A percentile compares a stretch with the other conserved stretches of the same genome.
These are phyloP conservation scores for Serrognathus titanus DNA, from an alignment of 2,888 invertebrate genomes.

Conservation along the genomic window DNA sequence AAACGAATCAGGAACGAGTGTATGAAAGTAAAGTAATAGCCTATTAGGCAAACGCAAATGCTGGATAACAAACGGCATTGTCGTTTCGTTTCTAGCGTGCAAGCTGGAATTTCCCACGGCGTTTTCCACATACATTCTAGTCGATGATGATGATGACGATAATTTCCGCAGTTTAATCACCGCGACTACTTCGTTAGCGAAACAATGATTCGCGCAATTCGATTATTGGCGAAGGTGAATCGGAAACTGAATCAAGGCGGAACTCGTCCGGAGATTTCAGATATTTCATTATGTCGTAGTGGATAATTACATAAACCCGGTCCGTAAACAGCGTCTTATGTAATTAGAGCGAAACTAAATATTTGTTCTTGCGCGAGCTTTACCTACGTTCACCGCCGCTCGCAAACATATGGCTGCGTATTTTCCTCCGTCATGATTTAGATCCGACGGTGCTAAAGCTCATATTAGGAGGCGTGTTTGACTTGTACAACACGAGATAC, in stretches of 20 bases:
- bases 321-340: neutral
- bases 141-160: slow-evolving; percentile 28
- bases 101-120: neutral
- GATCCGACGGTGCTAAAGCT: too few relatives aligned
- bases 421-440: too few relatives aligned
- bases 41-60: too few relatives aligned
- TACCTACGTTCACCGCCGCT: too few relatives aligned
- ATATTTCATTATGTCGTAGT: slow-evolving; percentile 9
- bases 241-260: slow-evolving; percentile 21
- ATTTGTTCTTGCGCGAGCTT: neutral
- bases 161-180: slow-evolving; percentile 39
- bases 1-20: too few relatives aligned
- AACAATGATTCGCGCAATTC: slow-evolving; percentile 36
- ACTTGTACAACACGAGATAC: too few relatives aligned
- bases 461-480: too few relatives aligned
- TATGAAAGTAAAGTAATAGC: too few relatives aligned
- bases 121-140: neutral
- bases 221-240: slow-evolving; percentile 29
- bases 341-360: neutral
- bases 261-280: slow-evolving; percentile 15
- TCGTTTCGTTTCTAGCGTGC: neutral
- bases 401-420: too few relatives aligned
- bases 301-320: neutral
- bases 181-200: slow-evolving; percentile 35
- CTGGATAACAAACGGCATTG: neutral